Evolutionary conservation across 2,888 invertebrate species (phyloP), one percentile per base, ranked within the genome.

Genomic region (Hololepta plana): DNA sequence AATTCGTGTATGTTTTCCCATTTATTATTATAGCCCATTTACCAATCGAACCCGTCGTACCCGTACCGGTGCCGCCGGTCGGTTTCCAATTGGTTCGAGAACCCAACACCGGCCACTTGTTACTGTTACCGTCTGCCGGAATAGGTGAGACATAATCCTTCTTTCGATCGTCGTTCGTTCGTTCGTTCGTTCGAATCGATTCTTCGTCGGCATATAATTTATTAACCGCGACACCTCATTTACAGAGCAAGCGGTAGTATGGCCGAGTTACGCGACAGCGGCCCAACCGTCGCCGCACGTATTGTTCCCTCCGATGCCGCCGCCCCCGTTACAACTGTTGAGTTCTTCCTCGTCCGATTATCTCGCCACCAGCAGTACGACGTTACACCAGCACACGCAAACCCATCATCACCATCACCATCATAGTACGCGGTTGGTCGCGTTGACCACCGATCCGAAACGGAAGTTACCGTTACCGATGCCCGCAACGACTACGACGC

Each of bases 41-140:
- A 43, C 70, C 74, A 30, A 66, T 75, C 63, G 76, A 75, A 52
- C 71, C 73, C 42, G 68, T 74, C 63, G 65, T 75, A 55, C 70
- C 77, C 36, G 63, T 70, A 62, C 74, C 62, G 47, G 68, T 55
- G 59, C 72, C 60, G 46, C 79, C 74, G 31, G 72, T 80, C 31
- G 85, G 85, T 31, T 80, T 76, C 55, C 87, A 87, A 56, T 63
- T 88, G 45, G 76, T 82, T 26, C 68, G 87, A 35, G 88, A 88
- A 50, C 80, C 85, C 15, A 66, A 75, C 12, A 79, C 80, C 3
- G 85, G 87, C 23, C 82, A 82, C 40, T 62, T 84, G 33, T 66
- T 84, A 36, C 68, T 84, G 35, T 62, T 84, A 39, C 81, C 82
- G 23, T 66, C 80, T 17, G 67, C 77, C 23, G 66, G 69, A 51